Evolutionary conservation across 2,888 invertebrate species (phyloP), one percentile per base, ranked within the genome.

Genomic region (Hirtodrosophila confusa): DNA sequence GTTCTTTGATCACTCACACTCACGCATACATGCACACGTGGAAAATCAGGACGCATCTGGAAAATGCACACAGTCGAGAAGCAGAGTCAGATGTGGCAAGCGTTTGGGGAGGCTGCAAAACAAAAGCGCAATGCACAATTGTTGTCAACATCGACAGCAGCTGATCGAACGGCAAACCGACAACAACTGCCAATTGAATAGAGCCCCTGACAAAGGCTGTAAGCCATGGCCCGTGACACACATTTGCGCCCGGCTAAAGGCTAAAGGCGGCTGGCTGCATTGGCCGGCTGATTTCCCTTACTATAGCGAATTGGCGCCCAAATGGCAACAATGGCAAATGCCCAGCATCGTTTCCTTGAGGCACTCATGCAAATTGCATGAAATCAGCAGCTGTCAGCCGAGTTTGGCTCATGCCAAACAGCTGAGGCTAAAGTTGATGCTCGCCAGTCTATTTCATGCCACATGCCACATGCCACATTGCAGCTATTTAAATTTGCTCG

Each of bases 221-320:
- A 35, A 47, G 35, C 45, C 43, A 35, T 75, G 76, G 77, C 87
- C 84, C 88, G 85, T 88, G 86, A 86, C 88, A 88, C 71, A 86
- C 58, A 88, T 86, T 31, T 70, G 54, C 58, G 54, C 44, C 40
- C 55, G 56, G 24, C n/a, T n/a, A n/a, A n/a, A n/a, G n/a, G n/a
- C n/a, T 53, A 63, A 57, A 75, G 69, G 57, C 43, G 61, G 65
- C 55, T 47, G 70, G 70, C 63, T 27, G 27, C 27, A 45, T 43
- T 51, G 33, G 29, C 37, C 39, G 44, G 40, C 24, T 40, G n/a
- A 37, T 40, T 39, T 50, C 24, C 49, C 48, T 51, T 43, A 35
- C 58, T 63, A 62, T 37, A 49, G 44, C 63, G 63, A 78, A 71
- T 82, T 87, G 83, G 88, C 86, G 88, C 83, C 68, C 66, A 85